Evolutionary conservation across 2,888 invertebrate genomes (phyloP), one percentile per base, ranked within the genome.

Genomic region (Bombylius major): DNA sequence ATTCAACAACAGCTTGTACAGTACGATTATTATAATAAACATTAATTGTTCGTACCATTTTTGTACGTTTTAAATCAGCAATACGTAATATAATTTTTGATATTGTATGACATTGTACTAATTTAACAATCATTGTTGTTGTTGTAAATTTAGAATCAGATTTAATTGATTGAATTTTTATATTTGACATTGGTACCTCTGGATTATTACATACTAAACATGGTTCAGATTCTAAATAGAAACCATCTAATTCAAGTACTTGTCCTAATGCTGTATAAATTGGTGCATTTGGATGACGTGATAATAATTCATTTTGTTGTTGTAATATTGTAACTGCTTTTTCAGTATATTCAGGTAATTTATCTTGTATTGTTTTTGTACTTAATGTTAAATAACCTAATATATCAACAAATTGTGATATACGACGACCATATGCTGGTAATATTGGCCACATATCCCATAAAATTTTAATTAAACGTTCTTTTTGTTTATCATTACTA

Each of bases 121-220:
- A 77, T 75, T 98, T 98, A 53, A 97, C 92, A 61, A 98, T 96
- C 77, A 97, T 97, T 1, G 96, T 95, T 11, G 93, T 96, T 3
- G 97, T 96, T 5, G 98, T 98, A 75, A 94, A 99, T 76, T 97
- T 94, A 2, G 95, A 94, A 77, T 98, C 98, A 58, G 88, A 85
- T 79, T 96, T 95, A 58, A 97, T 89, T 0, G 94, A 87, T 0
- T 93, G 90, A 55, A 97, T 76, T 72, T 97, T 97, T 62, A 94
- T 90, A 55, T 87, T 89, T 0, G 88, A 80, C 79, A 92, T 87
- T 0, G 95, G 86, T 23, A 95, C 89, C 74, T 98, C 97, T 0
- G 96, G 96, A 76, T 96, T 96, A 75, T 97, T 97, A 75, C 98
- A 98, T 1, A 97, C 96, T 56, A 97, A 81, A 67, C 98, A 99